Base-by-base conservation (phyloP, 2,797 vertebrate genomes). In the Sebastes flavidus region DNA sequence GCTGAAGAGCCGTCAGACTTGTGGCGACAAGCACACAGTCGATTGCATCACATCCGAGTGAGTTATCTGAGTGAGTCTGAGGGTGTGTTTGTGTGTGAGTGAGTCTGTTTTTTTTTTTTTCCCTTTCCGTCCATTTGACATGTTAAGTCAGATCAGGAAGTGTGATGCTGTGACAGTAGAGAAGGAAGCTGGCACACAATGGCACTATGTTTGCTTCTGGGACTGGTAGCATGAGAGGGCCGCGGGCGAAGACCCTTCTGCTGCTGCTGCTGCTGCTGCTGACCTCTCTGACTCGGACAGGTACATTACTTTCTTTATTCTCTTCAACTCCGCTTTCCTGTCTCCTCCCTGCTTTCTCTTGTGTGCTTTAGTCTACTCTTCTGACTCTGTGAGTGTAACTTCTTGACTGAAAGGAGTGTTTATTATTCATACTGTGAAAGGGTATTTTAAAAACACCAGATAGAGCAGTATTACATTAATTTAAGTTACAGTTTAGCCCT, bases 41-140 rank as follows among this genome's bases (percentile, higher is more conserved):
- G 86, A 91, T 96, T 96, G 93, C 95, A 95, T 95, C 95, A 96
- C 94, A 94, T 93, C 94, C 87, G 84, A 90, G 82, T 89, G 81
- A 91, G 83, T 90, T 85, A 81, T 92, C 88, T 81, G 77, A 81
- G 74, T 83, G 83, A 85, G 79, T 86, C 72, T 83, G 72, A 89
- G 85, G 83, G 90, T 82, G 92, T 90, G 90, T 84, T 71, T 68
- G 24, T 65, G 52, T 30, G 52, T 34, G 46, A 42, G 73, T 42
- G 49, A 49, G 76, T 20, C 2, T 16, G 18, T 16, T 32, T 65
- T 32, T 24, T 29, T 29, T 77, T 42, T 67, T 81, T 46, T 58
- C 58, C 30, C 71, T 79, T 71, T 79, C 46, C 82, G 75, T 78
- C 87, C 46, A 74, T 78, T 83, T 76, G 65, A 79, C 78, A 79